These are phyloP conservation scores for Pecten maximus DNA, from an alignment of 2,888 invertebrate genomes.

Conservation along the genomic window DNA sequence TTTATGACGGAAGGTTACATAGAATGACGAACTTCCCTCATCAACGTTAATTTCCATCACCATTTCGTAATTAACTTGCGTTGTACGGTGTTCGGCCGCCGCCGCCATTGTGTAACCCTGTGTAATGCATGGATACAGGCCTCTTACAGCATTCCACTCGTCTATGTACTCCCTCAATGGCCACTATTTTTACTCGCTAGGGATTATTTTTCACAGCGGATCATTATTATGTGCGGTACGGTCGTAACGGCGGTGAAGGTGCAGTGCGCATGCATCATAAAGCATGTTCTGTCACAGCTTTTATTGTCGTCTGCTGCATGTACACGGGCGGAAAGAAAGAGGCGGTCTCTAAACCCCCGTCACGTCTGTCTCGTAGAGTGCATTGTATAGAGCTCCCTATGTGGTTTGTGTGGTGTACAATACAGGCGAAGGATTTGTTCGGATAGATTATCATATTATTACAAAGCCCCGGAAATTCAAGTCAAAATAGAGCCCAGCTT, in stretches of 20 bases:
- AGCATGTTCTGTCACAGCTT: conserved; percentile 29
- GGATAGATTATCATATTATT: background rate
- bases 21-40: conserved; percentile 8
- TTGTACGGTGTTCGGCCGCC: background rate
- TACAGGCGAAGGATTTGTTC: background rate
- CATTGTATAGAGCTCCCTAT: background rate
- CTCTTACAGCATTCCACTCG: conserved; percentile 4
- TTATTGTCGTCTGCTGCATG: conserved; percentile 19
- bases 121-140: background rate
- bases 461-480: background rate
- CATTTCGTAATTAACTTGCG: conserved; percentile 19
- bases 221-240: conserved; percentile 7
- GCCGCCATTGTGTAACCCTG: background rate
- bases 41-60: conserved; percentile 30
- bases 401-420: background rate
- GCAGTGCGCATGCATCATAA: conserved; percentile 26
- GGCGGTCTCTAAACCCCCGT: background rate
- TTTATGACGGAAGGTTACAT: conserved; percentile 8
- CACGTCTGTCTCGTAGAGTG: background rate
- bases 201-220: conserved; percentile 33
- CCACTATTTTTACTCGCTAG: background rate
- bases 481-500: background rate
- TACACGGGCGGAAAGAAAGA: conserved; percentile 12
- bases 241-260: conserved; percentile 25
- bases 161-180: background rate